Evolutionary conservation across 2,888 invertebrate genomes (phyloP).

Genomic region (Dastarcus helophoroides): DNA sequence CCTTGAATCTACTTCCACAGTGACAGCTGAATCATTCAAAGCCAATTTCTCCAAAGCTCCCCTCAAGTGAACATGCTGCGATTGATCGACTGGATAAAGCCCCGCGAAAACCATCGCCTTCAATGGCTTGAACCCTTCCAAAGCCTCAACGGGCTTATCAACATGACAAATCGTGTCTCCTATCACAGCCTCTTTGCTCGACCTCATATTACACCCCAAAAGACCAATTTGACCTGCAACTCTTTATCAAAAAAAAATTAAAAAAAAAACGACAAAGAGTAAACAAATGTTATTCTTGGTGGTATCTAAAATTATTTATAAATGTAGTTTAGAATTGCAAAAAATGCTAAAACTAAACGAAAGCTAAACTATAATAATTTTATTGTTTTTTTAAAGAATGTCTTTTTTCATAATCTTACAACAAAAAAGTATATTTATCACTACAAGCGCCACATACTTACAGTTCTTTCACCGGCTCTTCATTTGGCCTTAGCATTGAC

Average conservation of each 20-base stretch:
- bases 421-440: no score
- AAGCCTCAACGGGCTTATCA: conserved; percentile 42
- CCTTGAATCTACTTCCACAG: conserved; percentile 72
- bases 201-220: conserved; percentile 69
- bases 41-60: conserved; percentile 81
- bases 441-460: conserved; percentile 33
- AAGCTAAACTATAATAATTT: no score
- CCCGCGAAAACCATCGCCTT: conserved; percentile 82
- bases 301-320: no score
- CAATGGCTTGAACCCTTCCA: conserved; percentile 54
- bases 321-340: no score
- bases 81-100: conserved; percentile 83
- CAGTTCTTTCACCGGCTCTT: conserved; percentile 52
- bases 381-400: no score
- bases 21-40: conserved; percentile 91
- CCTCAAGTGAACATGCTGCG: conserved; percentile 61
- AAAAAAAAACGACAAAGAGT: no score
- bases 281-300: no score
- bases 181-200: conserved; percentile 58
- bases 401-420: no score
- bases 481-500: conserved; percentile 68
- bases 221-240: conserved; percentile 90
- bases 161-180: conserved; percentile 64
- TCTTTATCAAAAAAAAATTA: conserved; percentile 37
- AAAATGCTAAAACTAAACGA: no score